Evolutionary conservation across 2,888 invertebrate species (phyloP).

Genomic region (Rotaria macrura): DNA sequence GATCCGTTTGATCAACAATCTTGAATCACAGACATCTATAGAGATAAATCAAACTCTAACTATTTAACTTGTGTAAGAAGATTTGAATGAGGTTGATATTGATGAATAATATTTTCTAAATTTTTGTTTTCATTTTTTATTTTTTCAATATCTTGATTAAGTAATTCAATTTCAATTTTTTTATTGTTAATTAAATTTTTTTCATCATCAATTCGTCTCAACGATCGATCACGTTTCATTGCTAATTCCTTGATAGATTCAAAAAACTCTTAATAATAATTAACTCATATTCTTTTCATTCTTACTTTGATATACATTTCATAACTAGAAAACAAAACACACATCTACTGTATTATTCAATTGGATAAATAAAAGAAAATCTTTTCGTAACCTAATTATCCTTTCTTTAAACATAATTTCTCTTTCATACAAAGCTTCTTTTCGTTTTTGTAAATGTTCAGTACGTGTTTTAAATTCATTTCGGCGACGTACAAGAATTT

Average conservation of each 20-base stretch:
- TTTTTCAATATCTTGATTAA: background rate
- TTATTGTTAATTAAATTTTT: background rate
- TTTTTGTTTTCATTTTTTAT: background rate
- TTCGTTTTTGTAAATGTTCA: background rate
- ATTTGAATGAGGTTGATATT: background rate
- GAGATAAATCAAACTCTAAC: background rate
- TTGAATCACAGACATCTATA: background rate
- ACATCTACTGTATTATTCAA: no score
- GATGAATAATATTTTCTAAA: background rate
- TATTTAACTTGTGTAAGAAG: background rate
- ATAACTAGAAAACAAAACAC: background rate
- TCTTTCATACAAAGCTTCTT: background rate
- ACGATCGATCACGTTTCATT: background rate
- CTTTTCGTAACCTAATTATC: background rate
- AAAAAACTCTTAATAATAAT: background rate
- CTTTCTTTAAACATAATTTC: conserved; percentile 17
- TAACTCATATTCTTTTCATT: background rate
- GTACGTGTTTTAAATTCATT: background rate
- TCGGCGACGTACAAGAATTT: background rate
- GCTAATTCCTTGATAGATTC: background rate
- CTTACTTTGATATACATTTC: conserved; percentile 10
- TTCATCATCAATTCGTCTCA: background rate
- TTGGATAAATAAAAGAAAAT: no score
- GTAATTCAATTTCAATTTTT: background rate
- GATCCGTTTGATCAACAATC: background rate